phyloP scores from a whole-genome alignment of 2,113 vertebrate species.

The Sinocyclocheilus rhinocerous region DNA sequence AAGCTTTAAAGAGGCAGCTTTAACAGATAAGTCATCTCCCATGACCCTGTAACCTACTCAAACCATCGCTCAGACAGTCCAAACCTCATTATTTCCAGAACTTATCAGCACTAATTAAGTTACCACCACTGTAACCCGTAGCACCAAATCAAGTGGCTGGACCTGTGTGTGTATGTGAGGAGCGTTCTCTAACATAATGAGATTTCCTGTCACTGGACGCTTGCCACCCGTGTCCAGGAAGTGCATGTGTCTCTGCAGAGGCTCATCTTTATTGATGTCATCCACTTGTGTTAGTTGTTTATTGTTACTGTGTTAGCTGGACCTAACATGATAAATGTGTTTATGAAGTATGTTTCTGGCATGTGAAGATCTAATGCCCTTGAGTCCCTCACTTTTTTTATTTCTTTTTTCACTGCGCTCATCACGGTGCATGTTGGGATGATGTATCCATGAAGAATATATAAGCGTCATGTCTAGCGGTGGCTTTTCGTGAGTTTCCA shows the following conservation, averaged over 20 bases:
- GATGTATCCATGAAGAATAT: not conserved
- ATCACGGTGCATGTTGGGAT: not conserved
- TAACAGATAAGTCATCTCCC: not conserved
- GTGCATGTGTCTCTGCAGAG: constrained; percentile 5
- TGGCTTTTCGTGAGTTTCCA: not conserved
- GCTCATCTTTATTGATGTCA: constrained; percentile 44
- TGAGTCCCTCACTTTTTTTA: not conserved
- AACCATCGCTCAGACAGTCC: not conserved
- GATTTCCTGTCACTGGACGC: constrained; percentile 56
- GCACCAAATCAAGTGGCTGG: constrained; percentile 51
- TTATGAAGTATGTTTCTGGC: not conserved
- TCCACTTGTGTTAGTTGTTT: constrained; percentile 10
- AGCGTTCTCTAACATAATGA: constrained; percentile 48
- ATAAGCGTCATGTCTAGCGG: not conserved
- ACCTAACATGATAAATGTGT: not conserved
- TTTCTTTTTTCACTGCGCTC: not conserved
- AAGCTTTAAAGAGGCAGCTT: not conserved
- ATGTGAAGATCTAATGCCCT: not conserved
- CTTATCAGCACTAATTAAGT: constrained; percentile 52
- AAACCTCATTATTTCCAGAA: not conserved
- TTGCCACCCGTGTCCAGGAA: not conserved
- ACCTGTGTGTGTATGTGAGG: constrained; percentile 32
- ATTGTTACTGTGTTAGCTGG: not conserved
- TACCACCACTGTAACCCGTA: constrained; percentile 59
- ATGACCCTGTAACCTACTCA: not conserved